Evolutionary conservation across 2,797 vertebrate species (phyloP), one percentile per base, ranked within the genome.

Genomic region (Sebastes vulpes): DNA sequence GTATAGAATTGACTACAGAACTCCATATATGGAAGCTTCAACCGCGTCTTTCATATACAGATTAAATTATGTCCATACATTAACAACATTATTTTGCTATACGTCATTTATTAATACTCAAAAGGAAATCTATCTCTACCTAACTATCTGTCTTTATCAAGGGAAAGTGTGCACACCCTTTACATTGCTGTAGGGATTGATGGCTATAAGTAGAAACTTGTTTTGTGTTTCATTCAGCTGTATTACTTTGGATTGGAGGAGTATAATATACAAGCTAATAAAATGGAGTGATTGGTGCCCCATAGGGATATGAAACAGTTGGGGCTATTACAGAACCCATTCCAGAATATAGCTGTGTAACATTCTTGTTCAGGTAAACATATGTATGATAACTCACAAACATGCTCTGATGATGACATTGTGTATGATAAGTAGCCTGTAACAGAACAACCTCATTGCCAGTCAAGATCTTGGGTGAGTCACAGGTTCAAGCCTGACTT

Each of bases 21-120:
- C 31, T 5, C 81, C 72, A 75, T 81, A 74, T 82, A 83, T 82
- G 78, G 80, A 71, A 10, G 32, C 26, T 18, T 61, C 11, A 59
- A 14, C 50, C 6, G 18, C n/a, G 57, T 59, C 46, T 61, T 77
- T 76, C 16, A 69, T 16, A 42, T 31, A 18, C 3, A 63, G 3
- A 48, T 64, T 3, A 35, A 67, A 53, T 57, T 12, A 28, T 32
- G 28, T 60, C 28, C 23, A 56, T 74, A 61, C 38, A 52, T 64
- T 60, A 75, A 53, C 48, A 78, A 16, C 63, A 66, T 74, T 70
- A 31, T 54, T 65, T 59, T 48, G 18, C 23, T 29, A 12, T 28
- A 69, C 66, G 6, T 21, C 46, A 9, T 38, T 38, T 7, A 75
- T 56, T 67, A 64, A 48, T 46, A 42, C 38, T 28, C 12, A 42